phyloP scores from a whole-genome alignment of 2,888 invertebrate species.

The Andrena camellia region DNA sequence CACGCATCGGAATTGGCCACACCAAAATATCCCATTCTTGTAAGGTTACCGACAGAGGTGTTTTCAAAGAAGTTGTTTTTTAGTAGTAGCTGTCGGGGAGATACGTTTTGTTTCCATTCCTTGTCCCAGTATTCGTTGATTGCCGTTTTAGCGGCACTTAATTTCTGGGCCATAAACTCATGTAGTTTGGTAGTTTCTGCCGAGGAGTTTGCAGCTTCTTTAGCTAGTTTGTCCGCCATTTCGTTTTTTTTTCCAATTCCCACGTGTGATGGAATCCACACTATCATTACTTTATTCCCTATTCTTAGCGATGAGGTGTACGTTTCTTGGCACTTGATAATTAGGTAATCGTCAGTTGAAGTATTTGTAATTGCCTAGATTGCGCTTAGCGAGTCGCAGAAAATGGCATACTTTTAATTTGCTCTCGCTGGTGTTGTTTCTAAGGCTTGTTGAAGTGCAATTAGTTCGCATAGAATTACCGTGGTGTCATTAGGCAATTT shows the following conservation, averaged over 20 bases:
- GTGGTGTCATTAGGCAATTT: not conserved
- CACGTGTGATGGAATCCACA: constrained; percentile 16
- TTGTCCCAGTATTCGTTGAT: not conserved
- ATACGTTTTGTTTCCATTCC: too few species aligned
- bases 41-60: not conserved
- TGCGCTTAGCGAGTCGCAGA: not conserved
- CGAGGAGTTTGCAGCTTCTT: not conserved
- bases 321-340: constrained; percentile 1
- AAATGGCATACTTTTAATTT: not conserved
- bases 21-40: too few species aligned
- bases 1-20: too few species aligned
- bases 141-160: too few species aligned
- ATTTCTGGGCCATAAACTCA: too few species aligned
- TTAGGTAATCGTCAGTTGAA: not conserved
- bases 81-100: too few species aligned
- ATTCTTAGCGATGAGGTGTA: not conserved
- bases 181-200: not conserved
- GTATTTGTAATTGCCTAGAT: not conserved
- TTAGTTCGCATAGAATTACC: not conserved
- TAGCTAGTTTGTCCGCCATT: not conserved
- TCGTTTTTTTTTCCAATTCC: constrained; percentile 19
- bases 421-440: not conserved
- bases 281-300: not conserved
- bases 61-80: too few species aligned
- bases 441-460: not conserved